These are phyloP conservation scores for Labeo calbasu DNA, from an alignment of 2,797 vertebrate genomes.

Conservation along the genomic window DNA sequence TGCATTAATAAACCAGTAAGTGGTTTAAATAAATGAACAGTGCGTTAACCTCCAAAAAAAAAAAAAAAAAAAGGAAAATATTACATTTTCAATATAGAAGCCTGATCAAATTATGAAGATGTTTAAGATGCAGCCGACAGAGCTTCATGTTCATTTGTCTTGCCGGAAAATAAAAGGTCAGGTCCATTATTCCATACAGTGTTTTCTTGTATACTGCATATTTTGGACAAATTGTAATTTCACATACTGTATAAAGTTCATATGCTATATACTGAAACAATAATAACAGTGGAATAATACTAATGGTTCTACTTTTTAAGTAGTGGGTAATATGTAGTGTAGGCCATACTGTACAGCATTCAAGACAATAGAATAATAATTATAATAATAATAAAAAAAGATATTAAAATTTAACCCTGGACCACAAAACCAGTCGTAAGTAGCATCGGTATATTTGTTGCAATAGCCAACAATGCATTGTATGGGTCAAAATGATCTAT, in stretches of 20 bases:
- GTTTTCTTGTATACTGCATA: background rate
- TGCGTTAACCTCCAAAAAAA: background rate
- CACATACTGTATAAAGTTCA: background rate
- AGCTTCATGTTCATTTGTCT: background rate
- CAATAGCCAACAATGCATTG: too few species aligned
- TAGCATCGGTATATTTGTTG: too few species aligned
- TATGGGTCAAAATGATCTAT: too few species aligned
- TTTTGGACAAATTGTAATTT: background rate
- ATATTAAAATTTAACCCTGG: background rate
- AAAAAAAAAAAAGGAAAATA: too few species aligned
- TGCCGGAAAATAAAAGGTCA: background rate
- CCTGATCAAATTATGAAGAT: background rate
- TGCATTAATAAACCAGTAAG: background rate
- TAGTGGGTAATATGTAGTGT: background rate
- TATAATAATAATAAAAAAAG: background rate
- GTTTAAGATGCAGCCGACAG: background rate
- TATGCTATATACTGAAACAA: background rate
- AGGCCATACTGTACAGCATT: background rate
- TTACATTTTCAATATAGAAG: background rate
- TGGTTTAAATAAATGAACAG: background rate
- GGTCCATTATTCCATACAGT: background rate
- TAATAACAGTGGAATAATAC: background rate
- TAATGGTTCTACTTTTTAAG: background rate
- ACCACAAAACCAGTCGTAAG: too few species aligned
- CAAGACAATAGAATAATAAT: background rate